Conservation (phyloP, 2,888 invertebrate species). For the Andrena bucephala region DNA sequence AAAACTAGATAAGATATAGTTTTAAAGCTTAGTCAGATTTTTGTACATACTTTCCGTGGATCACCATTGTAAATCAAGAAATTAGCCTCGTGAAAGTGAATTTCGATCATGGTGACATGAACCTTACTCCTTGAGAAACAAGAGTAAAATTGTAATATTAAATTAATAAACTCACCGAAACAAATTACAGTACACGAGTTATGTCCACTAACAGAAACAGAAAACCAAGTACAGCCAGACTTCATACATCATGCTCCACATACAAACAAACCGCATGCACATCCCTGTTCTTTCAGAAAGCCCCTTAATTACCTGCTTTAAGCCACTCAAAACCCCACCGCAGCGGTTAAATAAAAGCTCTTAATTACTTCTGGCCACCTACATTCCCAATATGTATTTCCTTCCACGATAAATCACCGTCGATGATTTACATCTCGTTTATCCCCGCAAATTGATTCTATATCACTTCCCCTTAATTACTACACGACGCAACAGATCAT, state of each 20-base stretch:
- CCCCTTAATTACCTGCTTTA: neutral
- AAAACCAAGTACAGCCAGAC: too few species aligned
- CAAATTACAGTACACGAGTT: too few species aligned
- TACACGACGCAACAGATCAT: slow-evolving; percentile 14
- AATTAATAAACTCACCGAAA: too few species aligned
- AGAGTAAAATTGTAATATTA: too few species aligned
- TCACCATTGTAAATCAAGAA: too few species aligned
- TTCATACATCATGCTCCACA: neutral
- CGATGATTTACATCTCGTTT: neutral
- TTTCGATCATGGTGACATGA: too few species aligned
- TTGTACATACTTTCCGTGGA: too few species aligned
- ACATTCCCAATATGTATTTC: neutral
- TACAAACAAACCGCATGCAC: neutral
- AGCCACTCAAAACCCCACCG: neutral
- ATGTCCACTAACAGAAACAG: too few species aligned
- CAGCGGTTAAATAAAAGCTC: neutral
- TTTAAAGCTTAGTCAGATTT: too few species aligned
- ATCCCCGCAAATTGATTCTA: neutral
- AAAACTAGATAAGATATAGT: too few species aligned
- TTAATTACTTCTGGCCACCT: neutral
- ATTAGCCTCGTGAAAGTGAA: too few species aligned
- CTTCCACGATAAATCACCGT: neutral
- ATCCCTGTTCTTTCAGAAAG: neutral
- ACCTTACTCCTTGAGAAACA: too few species aligned
- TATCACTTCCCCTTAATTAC: slow-evolving; percentile 11